Evolutionary conservation across 2,113 vertebrate genomes (phyloP).

Genomic region (Tragelaphus scriptus): DNA sequence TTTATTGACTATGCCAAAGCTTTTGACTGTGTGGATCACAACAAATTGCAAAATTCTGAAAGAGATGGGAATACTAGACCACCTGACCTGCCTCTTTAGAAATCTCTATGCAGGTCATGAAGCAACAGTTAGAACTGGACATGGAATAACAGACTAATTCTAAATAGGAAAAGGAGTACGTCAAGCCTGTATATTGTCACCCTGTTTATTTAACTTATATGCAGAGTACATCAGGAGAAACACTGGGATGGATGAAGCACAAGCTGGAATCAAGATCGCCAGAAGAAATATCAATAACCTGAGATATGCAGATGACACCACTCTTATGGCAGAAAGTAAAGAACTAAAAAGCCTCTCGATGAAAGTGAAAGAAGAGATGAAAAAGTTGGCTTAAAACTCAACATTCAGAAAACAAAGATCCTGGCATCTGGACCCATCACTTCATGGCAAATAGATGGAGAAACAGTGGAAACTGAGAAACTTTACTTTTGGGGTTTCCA

Average conservation of each 20-base stretch:
- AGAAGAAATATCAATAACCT: neutral
- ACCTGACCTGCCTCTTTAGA: neutral
- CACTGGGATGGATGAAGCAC: neutral
- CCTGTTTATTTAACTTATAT: neutral
- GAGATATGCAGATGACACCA: neutral
- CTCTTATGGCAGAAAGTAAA: neutral
- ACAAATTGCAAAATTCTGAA: neutral
- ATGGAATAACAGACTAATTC: neutral
- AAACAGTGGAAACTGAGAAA: neutral
- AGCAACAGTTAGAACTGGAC: neutral
- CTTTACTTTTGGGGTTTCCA: neutral
- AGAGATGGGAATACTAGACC: neutral
- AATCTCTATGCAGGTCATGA: neutral
- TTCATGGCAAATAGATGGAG: neutral
- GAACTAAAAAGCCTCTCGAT: neutral
- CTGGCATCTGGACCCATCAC: neutral
- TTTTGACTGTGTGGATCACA: neutral
- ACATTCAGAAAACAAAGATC: neutral
- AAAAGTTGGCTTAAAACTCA: neutral
- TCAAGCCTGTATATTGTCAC: neutral
- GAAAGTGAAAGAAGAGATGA: neutral
- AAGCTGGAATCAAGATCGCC: neutral
- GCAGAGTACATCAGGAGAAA: neutral
- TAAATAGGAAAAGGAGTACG: neutral
- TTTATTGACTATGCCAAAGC: neutral